phyloP scores from a whole-genome alignment of 2,888 invertebrate species.

The Heliconius erato region DNA sequence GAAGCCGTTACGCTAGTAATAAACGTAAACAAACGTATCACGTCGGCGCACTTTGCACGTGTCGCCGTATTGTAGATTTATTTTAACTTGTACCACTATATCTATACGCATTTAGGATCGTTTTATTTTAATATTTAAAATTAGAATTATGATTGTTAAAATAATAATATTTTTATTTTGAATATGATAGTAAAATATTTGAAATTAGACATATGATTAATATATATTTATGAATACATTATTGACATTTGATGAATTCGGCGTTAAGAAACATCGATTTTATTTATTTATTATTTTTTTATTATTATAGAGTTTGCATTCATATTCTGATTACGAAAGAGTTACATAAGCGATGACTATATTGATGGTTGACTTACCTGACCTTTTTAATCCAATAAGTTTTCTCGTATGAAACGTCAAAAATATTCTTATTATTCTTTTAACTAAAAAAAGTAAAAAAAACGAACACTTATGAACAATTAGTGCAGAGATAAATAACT shows the following conservation, averaged over 20 bases:
- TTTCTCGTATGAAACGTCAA: neutral
- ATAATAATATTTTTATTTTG: too few relatives aligned
- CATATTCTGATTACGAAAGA: neutral
- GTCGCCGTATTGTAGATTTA: neutral
- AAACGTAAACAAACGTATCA: neutral
- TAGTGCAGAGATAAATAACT: neutral
- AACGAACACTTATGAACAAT: neutral
- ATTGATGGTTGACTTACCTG: neutral
- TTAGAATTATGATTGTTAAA: neutral
- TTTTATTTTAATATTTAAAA: neutral
- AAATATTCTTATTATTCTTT: neutral
- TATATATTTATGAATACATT: too few relatives aligned
- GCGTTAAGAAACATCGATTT: neutral
- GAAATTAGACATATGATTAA: neutral
- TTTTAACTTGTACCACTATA: neutral
- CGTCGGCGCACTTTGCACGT: neutral
- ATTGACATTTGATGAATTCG: too few relatives aligned
- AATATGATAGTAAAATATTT: too few relatives aligned
- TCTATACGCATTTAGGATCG: neutral
- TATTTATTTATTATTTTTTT: neutral
- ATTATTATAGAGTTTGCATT: neutral
- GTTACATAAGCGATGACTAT: conserved; percentile 12
- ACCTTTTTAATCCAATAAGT: neutral
- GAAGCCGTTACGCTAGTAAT: neutral
- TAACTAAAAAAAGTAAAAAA: neutral